Conservation (phyloP, 1,140 invertebrate species). For the Cyclina sinensis region DNA sequence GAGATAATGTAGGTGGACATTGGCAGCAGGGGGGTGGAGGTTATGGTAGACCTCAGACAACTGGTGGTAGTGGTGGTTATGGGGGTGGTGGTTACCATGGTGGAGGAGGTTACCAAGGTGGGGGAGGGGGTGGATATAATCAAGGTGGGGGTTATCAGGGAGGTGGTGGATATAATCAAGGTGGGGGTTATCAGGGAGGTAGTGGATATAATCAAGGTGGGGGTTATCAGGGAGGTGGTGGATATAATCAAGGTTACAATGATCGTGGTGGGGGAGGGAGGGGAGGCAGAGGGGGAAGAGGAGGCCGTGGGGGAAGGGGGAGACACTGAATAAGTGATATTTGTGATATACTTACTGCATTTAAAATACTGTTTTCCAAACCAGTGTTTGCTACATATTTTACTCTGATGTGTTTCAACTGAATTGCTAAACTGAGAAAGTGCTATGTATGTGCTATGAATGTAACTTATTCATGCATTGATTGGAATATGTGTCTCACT, state of each 20-base stretch:
- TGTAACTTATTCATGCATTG: too few species aligned
- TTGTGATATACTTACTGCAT: background rate
- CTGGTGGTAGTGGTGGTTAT: slow-evolving; percentile 70
- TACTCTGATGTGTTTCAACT: background rate
- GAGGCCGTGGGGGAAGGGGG: slow-evolving; percentile 61
- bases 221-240: slow-evolving; percentile 57
- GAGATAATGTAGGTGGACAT: slow-evolving; percentile 53
- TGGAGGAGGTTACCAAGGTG: slow-evolving; percentile 77
- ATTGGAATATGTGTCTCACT: too few species aligned
- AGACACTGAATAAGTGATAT: slow-evolving; percentile 39
- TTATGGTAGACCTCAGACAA: slow-evolving; percentile 58
- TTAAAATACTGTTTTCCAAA: background rate
- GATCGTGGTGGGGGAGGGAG: slow-evolving; percentile 53
- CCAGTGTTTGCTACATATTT: background rate
- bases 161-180: slow-evolving; percentile 52
- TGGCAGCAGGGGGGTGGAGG: slow-evolving; percentile 74
- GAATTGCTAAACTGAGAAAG: too few species aligned
- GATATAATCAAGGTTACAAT: slow-evolving; percentile 66
- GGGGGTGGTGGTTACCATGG: slow-evolving; percentile 78
- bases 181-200: slow-evolving; percentile 74
- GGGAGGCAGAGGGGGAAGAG: slow-evolving; percentile 52
- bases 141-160: slow-evolving; percentile 66
- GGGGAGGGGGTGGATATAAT: slow-evolving; percentile 66
- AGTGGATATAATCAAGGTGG: slow-evolving; percentile 73
- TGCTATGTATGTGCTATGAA: too few species aligned